Evolutionary conservation across 2,113 vertebrate species (phyloP).

Genomic region (Ariopsis seemanni): DNA sequence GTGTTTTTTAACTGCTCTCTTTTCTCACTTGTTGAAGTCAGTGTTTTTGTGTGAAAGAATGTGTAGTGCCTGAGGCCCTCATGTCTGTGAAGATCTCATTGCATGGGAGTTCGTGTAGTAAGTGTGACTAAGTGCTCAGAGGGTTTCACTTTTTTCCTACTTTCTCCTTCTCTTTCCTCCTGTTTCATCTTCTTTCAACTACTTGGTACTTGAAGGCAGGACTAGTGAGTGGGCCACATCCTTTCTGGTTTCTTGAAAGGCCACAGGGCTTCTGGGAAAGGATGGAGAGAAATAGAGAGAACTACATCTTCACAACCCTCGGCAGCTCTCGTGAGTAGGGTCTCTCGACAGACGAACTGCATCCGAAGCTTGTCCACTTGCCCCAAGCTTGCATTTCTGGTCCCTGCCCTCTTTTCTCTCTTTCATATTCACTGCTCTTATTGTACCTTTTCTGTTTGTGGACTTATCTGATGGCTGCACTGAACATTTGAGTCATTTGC

Average conservation of each 20-base stretch:
- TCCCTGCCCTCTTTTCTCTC: constrained; percentile 29
- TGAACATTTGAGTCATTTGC: background rate
- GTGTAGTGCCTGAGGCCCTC: constrained; percentile 11
- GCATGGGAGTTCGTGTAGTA: constrained; percentile 18
- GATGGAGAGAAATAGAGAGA: constrained; percentile 27
- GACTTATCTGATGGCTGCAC: background rate
- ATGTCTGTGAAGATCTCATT: background rate
- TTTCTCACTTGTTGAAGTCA: background rate
- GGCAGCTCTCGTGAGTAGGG: constrained; percentile 59
- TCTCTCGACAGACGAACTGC: constrained; percentile 64
- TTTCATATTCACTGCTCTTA: constrained; percentile 27
- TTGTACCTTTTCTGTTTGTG: background rate
- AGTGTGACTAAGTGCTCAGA: background rate
- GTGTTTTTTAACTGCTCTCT: background rate
- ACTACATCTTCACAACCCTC: constrained; percentile 50
- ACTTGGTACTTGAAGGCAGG: constrained; percentile 38
- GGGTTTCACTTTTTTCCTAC: constrained; percentile 17
- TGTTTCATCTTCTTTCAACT: constrained; percentile 27
- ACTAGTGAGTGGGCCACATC: constrained; percentile 25
- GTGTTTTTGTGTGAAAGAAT: constrained; percentile 3
- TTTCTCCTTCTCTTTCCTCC: constrained; percentile 2
- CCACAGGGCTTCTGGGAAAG: constrained; percentile 44
- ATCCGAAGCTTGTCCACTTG: background rate
- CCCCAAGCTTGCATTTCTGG: constrained; percentile 11
- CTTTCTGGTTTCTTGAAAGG: constrained; percentile 40